Conservation (phyloP, 2,113 vertebrate genomes). For the Maccullochella peelii region DNA sequence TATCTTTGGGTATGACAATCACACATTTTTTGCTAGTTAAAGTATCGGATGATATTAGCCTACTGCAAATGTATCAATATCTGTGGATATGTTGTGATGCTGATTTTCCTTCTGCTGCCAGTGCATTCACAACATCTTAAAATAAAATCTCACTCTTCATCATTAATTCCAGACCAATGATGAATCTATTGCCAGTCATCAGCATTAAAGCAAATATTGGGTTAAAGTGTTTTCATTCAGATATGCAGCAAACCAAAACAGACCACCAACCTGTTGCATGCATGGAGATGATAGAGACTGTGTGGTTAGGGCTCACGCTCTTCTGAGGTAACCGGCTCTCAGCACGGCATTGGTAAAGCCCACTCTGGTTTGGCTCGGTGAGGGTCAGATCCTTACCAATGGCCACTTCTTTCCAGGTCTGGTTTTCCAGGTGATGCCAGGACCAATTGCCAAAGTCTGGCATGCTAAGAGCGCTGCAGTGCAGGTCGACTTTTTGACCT, state of each 20-base stretch:
- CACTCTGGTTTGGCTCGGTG: slow-evolving; percentile 58
- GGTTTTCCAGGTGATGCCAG: slow-evolving; percentile 22
- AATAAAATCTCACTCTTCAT: too few relatives aligned
- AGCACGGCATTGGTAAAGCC: slow-evolving; percentile 51
- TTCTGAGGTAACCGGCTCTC: fast-evolving
- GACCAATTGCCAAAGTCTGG: not conserved
- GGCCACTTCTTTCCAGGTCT: slow-evolving; percentile 15
- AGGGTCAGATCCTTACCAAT: slow-evolving; percentile 7
- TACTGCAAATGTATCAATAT: too few relatives aligned
- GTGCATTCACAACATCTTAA: too few relatives aligned
- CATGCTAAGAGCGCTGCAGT: not conserved
- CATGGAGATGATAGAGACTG: slow-evolving; percentile 48
- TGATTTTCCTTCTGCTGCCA: too few relatives aligned
- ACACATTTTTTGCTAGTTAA: not conserved
- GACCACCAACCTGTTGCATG: slow-evolving; percentile 50
- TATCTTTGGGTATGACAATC: not conserved
- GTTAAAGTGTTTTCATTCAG: not conserved
- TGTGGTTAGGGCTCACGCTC: not conserved
- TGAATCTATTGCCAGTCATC: too few relatives aligned
- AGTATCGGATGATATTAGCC: too few relatives aligned
- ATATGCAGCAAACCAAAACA: not conserved
- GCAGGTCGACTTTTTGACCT: slow-evolving; percentile 55
- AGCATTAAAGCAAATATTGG: too few relatives aligned
- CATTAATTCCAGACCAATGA: not conserved
- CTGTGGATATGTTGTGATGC: too few relatives aligned